Evolutionary conservation across 2,797 vertebrate species (phyloP), one percentile per base, ranked within the genome.

Genomic region (Oreonectes daqikongensis): DNA sequence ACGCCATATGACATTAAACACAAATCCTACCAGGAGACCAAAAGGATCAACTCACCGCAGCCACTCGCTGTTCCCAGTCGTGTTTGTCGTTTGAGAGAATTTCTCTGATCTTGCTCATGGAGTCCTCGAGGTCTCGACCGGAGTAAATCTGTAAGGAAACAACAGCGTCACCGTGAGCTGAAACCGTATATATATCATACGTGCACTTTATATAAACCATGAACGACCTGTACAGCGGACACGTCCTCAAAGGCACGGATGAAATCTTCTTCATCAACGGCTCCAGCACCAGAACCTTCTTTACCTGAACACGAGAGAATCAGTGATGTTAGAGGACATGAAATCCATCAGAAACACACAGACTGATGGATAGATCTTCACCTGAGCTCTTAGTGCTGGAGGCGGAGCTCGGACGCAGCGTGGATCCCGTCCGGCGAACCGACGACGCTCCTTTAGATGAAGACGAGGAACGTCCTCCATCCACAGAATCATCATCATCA

Each of bases 61-160:
- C 90, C 79, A 98, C 95, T 85, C 97, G 86, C 78, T 98, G 96
- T 75, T 99, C 97, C 97, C 97, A 99, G 87, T 99, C 97, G 3
- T 94, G 93, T 82, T 98, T 98, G 83, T 99, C 97, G 66, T 98
- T 95, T 0, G 97, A 96, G 0, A 99, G 82, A 66, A 98, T 94
- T 68, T 99, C 97, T 57, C 96, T 89, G 78, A 98, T 95, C 92
- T 98, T 98, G 38, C 95, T 94, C 92, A 99, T 94, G 77, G 95
- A 95, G 82, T 99, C 97, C 81, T 98, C 97, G 59, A 98, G 93
- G 86, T 99, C 97, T 82, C 96, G 90, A 88, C 92, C 94, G 1
- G 97, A 98, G 90, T 95, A 96, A 85, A 99, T 94, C 97, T 99
- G 89, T 73, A 28, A 84, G 35, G 8, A 59, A 35, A 30, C 2